Evolutionary conservation across 2,888 invertebrate genomes (phyloP).

Genomic region (Leucoptera coffeella): DNA sequence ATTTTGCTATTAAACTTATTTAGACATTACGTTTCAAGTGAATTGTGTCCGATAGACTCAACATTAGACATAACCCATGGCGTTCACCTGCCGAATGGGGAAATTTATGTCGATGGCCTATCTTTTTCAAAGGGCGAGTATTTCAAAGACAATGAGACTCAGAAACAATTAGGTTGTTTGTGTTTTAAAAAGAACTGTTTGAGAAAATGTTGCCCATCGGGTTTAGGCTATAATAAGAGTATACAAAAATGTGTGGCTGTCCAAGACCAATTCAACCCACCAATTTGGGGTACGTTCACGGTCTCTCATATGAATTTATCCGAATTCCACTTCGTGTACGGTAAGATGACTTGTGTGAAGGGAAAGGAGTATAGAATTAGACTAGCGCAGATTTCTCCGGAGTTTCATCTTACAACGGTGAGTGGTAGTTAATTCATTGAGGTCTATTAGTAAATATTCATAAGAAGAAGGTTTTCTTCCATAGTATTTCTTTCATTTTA

Average conservation of each 20-base stretch:
- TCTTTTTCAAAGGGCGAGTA: constrained; percentile 15
- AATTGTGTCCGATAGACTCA: constrained; percentile 11
- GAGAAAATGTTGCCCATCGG: constrained; percentile 23
- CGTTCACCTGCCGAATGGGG: constrained; percentile 9
- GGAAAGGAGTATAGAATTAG: constrained; percentile 8
- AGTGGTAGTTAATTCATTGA: no score
- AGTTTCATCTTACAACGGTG: constrained; percentile 15
- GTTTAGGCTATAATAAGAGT: no score
- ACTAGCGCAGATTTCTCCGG: constrained; percentile 7
- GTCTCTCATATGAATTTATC: constrained; percentile 10
- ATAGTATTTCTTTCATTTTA: no score
- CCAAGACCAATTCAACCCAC: constrained; percentile 14
- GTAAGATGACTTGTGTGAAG: constrained; percentile 14
- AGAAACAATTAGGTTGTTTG: constrained; percentile 14
- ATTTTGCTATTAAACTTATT: no score
- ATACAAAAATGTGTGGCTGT: no score
- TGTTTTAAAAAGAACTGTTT: constrained; percentile 16
- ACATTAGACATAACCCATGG: constrained; percentile 17
- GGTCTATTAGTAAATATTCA: no score
- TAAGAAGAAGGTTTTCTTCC: no score
- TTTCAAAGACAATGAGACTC: constrained; percentile 11
- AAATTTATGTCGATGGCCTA: constrained; percentile 11
- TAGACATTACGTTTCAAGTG: no score
- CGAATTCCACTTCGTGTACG: constrained; percentile 15
- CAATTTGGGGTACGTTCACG: constrained; percentile 14